Conservation (phyloP, 2,888 invertebrate genomes). For the Hyalella azteca region DNA sequence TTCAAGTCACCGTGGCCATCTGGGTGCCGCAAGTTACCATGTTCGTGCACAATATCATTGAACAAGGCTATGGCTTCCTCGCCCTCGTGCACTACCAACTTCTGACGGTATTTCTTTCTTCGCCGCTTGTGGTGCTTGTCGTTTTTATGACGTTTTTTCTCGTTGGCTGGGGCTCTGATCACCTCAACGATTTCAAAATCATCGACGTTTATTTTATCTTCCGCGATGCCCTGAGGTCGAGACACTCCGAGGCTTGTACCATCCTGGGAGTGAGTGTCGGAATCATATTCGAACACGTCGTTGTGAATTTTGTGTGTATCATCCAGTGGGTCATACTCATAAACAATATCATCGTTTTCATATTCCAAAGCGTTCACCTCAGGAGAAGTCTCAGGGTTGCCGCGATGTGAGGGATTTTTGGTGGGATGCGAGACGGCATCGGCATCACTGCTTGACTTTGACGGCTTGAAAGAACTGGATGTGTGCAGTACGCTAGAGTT, state of each 20-base stretch:
- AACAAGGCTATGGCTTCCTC: conserved; percentile 55
- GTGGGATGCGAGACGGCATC: neutral
- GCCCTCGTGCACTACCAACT: conserved; percentile 57
- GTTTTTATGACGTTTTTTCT: neutral
- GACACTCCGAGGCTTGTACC: neutral
- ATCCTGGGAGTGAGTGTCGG: neutral
- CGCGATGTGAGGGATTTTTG: neutral
- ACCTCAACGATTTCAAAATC: conserved; percentile 59
- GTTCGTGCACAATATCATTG: conserved; percentile 40
- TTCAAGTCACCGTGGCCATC: neutral
- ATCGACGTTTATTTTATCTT: conserved; percentile 59
- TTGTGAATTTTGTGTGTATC: conserved; percentile 21
- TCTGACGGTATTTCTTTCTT: conserved; percentile 46
- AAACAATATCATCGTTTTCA: neutral
- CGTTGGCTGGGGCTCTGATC: conserved; percentile 39
- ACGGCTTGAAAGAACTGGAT: too few relatives aligned
- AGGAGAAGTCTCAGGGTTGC: neutral
- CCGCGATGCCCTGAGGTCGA: conserved; percentile 57
- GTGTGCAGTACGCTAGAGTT: too few relatives aligned
- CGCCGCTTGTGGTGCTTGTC: neutral
- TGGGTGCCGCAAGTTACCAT: neutral
- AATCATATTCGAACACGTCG: conserved; percentile 32
- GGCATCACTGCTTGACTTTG: neutral
- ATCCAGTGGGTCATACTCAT: conserved; percentile 26
- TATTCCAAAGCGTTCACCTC: neutral